Percentiles rank a stretch among this genome's conserved stretches.
phyloP scores from a whole-genome alignment of 1,140 invertebrate species.

The Myzus persicae region DNA sequence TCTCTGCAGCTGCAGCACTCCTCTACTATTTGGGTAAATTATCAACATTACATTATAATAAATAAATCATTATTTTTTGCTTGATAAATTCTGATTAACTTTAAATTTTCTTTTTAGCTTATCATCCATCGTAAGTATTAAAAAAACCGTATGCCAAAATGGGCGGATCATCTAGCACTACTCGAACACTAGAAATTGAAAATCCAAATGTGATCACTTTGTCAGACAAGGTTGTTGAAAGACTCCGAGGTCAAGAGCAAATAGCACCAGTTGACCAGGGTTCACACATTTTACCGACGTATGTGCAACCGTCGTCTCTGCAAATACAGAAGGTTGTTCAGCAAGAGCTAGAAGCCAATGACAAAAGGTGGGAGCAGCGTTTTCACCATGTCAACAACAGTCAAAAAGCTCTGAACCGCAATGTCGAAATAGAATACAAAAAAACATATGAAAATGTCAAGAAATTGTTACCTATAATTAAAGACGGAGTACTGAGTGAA shows the following conservation, averaged over 20 bases:
- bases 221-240: conserved; percentile 46
- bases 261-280: neutral
- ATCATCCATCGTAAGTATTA: neutral
- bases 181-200: conserved; percentile 43
- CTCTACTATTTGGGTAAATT: neutral
- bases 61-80: neutral
- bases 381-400: neutral
- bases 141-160: conserved; percentile 26
- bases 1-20: neutral
- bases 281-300: neutral
- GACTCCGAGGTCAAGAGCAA: conserved; percentile 49
- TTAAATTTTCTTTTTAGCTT: neutral
- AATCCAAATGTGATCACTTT: conserved; percentile 50
- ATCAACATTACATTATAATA: no score
- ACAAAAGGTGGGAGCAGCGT: conserved; percentile 45
- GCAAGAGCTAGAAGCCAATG: conserved; percentile 45
- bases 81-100: neutral
- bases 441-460: conserved; percentile 22
- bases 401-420: conserved; percentile 35
- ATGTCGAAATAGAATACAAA: conserved; percentile 47
- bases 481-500: conserved; percentile 34
- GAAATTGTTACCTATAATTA: conserved; percentile 42
- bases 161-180: conserved; percentile 27
- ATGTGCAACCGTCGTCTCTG: conserved; percentile 41
- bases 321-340: conserved; percentile 47